Evolutionary conservation across 2,113 vertebrate genomes (phyloP), one percentile per base, ranked within the genome.

Genomic region (Ciconia boyciana): DNA sequence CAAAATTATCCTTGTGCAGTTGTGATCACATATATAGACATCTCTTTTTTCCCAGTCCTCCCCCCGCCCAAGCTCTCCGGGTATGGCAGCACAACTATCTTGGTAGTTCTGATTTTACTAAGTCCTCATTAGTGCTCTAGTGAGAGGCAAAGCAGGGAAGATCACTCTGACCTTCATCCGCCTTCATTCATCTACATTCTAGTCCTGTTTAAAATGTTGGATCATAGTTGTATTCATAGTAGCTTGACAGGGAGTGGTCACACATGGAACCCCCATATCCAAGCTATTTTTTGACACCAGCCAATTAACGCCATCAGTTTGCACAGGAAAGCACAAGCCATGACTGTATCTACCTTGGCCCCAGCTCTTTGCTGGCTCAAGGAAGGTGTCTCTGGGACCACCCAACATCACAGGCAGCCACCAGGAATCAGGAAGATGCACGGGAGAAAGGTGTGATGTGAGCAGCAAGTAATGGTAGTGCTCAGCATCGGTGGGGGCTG

Each of bases 271-370:
- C 25, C 4, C 15, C 32, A 17, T 39, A 18, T 20, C 36, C 25
- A 12, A 60, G 24, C 14, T 31, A 3, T 15, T 29, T 29, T 89
- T 75, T 60, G 31, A 58, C 44, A 60, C 39, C 51, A 26, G 49
- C 10, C 29, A 19, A 6, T 36, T 41, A 36, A 41, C 2, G 1
- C 29, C 64, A n/a, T 21, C 60, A 17, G 26, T 8, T 86, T 17
- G 22, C 3, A 4, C 17, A 55, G 55, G 34, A 48, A 64, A 91
- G 34, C 51, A 65, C 31, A 66, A 75, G 48, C 16, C 32, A 19
- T 1, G 1, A 5, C 41, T 46, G 9, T 15, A 6, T 3, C 29
- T 11, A 10, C 60, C 25, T 61, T 60, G 21, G 41, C 22, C 3
- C 7, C 86, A 82, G 48, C 46, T 76, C 52, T 41, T 82, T 48